These are phyloP conservation scores for Protonemura montana DNA, from an alignment of 2,888 invertebrate species.

Conservation along the genomic window DNA sequence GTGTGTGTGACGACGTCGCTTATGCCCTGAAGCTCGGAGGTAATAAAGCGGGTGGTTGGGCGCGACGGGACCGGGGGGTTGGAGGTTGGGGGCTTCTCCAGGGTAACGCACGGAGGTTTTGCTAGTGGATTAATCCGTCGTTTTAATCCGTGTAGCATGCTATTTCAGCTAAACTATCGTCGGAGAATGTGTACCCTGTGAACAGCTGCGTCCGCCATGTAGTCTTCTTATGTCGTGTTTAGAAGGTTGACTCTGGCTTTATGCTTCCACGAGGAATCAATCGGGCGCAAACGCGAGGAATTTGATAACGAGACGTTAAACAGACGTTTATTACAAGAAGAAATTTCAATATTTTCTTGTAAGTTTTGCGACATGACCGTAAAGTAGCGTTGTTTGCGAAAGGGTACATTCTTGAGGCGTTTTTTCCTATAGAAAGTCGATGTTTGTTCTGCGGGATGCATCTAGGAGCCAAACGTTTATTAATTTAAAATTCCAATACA, in stretches of 20 bases:
- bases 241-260: neutral
- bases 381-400: too few relatives aligned
- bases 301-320: neutral
- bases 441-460: neutral
- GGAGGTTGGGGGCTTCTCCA: neutral
- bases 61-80: neutral
- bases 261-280: neutral
- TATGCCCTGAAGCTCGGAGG: slow-evolving; percentile 7
- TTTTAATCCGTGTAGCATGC: slow-evolving; percentile 34
- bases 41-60: slow-evolving; percentile 2
- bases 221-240: neutral
- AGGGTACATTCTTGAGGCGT: too few relatives aligned
- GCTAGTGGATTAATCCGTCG: slow-evolving; percentile 17
- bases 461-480: neutral
- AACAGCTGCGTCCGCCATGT: neutral
- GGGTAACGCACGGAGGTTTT: neutral
- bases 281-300: neutral
- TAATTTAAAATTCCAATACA: too few relatives aligned
- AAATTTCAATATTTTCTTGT: neutral
- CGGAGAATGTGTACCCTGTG: neutral
- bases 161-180: slow-evolving; percentile 41
- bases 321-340: neutral
- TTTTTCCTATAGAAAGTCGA: neutral
- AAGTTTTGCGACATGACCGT: neutral
- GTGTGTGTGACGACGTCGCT: neutral